Evolutionary conservation across 2,888 invertebrate genomes (phyloP), one percentile per base, ranked within the genome.

Genomic region (Iselma pallidipennis): DNA sequence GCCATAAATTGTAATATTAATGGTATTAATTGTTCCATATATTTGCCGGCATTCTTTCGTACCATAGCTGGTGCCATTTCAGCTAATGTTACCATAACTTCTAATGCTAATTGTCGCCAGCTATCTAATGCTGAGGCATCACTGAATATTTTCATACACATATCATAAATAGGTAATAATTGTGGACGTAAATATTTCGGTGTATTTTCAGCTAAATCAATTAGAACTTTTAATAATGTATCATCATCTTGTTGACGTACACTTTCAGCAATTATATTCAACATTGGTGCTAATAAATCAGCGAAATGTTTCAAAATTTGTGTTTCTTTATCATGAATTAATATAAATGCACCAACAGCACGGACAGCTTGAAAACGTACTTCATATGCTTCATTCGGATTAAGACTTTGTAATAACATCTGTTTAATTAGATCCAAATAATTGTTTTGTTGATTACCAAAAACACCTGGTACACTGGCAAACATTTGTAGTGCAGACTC

Each of bases 21-120:
- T 0, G 95, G 93, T 51, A 97, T 91, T 70, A 94, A 83, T 59
- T 88, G 85, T 48, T 89, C 87, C 66, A 99, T 87, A 69, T 94
- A 95, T 77, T 91, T 92, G 28, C 88, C 88, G 12, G 94, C 94
- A 67, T 91, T 90, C 82, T 98, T 98, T 60, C 98, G 89, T 42
- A 99, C 92, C 93, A 97, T 97, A 2, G 96, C 95, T 0, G 98
- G 94, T 5, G 97, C 96, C 28, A 94, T 94, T 85, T 99, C 99
- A 49, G 97, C 89, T 66, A 96, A 83, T 0, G 91, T 89, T 31
- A 92, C 87, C 76, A 87, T 81, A 10, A 94, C 91, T 82, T 98
- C 98, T 33, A 99, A 83, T 0, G 94, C 91, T 61, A 98, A 84
- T 79, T 98, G 96, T 23, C 96, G 87, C 91, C 94, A 95, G 61